A percentile compares a stretch with the other conserved stretches of the same genome.
Evolutionary conservation across 1,140 invertebrate genomes (phyloP).

Genomic region (Euborellia annulipes): DNA sequence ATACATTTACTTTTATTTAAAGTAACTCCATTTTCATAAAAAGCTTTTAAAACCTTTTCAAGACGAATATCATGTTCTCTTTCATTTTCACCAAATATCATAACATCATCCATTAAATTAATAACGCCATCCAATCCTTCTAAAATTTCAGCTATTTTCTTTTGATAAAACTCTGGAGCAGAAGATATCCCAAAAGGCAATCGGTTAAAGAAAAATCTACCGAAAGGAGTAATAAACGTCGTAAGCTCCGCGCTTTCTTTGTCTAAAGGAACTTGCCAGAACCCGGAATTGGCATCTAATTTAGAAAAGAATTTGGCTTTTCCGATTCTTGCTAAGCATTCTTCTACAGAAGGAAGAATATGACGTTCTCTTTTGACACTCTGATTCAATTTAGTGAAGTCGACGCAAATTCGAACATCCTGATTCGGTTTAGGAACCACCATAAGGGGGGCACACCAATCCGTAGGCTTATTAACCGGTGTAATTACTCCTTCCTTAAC

Average conservation of each 20-base stretch:
- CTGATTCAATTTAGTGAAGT: slow-evolving; percentile 22
- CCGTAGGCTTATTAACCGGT: slow-evolving; percentile 20
- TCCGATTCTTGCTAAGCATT: not conserved
- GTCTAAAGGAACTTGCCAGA: slow-evolving; percentile 13
- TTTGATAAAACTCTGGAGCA: slow-evolving; percentile 10
- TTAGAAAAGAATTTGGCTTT: slow-evolving; percentile 11
- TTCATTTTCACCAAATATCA: no score
- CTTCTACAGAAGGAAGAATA: slow-evolving; percentile 5
- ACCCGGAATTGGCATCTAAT: slow-evolving; percentile 14
- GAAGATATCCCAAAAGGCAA: slow-evolving; percentile 13
- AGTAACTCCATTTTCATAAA: no score
- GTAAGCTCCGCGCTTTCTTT: slow-evolving; percentile 12
- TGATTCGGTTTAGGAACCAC: slow-evolving; percentile 24
- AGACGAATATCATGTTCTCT: no score
- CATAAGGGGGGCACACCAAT: slow-evolving; percentile 28
- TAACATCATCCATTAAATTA: no score
- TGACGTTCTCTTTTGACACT: slow-evolving; percentile 16
- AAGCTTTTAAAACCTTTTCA: no score
- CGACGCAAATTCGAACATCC: slow-evolving; percentile 25
- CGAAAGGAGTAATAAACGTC: slow-evolving; percentile 17
- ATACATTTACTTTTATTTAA: no score
- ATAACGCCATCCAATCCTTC: no score
- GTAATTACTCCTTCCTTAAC: slow-evolving; percentile 17
- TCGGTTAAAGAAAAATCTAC: slow-evolving; percentile 11
- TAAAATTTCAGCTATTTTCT: no score